These are phyloP conservation scores for Cydia strobilella DNA, from an alignment of 1,140 invertebrate genomes.

Conservation along the genomic window DNA sequence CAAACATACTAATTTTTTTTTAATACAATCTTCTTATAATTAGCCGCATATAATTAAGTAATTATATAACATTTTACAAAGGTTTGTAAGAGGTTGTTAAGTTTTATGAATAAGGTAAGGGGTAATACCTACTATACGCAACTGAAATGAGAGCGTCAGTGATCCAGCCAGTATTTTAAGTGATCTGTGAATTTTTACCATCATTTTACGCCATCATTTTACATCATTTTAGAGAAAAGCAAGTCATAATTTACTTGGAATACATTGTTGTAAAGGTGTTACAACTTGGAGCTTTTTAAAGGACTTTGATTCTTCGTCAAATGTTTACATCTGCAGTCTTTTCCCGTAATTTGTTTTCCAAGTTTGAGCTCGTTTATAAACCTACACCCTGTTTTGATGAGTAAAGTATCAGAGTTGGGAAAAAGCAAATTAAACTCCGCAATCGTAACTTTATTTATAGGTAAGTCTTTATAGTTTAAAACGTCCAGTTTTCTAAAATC, in stretches of 20 bases:
- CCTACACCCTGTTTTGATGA: conserved; percentile 29
- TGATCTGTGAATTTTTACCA: neutral
- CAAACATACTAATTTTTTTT: too few relatives aligned
- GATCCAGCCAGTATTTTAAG: neutral
- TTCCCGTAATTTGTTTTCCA: conserved; percentile 27
- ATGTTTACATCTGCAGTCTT: conserved; percentile 23
- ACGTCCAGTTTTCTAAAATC: neutral
- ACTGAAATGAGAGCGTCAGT: too few relatives aligned
- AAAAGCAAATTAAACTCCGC: neutral
- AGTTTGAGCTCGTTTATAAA: conserved; percentile 17
- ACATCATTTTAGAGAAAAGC: too few relatives aligned
- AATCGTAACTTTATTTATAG: neutral
- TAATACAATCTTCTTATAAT: too few relatives aligned
- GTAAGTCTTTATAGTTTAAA: neutral
- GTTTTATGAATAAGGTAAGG: too few relatives aligned
- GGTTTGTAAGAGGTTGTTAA: too few relatives aligned
- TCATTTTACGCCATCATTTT: neutral
- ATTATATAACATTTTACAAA: too few relatives aligned
- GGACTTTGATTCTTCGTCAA: conserved; percentile 28
- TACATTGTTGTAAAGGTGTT: conserved; percentile 27
- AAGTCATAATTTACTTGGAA: conserved; percentile 31
- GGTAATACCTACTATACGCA: too few relatives aligned
- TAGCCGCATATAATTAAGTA: too few relatives aligned
- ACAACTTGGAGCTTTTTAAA: conserved; percentile 28
- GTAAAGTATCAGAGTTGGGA: conserved; percentile 8